Conservation (phyloP, 1,140 invertebrate genomes). For the Drosophila melanica region DNA sequence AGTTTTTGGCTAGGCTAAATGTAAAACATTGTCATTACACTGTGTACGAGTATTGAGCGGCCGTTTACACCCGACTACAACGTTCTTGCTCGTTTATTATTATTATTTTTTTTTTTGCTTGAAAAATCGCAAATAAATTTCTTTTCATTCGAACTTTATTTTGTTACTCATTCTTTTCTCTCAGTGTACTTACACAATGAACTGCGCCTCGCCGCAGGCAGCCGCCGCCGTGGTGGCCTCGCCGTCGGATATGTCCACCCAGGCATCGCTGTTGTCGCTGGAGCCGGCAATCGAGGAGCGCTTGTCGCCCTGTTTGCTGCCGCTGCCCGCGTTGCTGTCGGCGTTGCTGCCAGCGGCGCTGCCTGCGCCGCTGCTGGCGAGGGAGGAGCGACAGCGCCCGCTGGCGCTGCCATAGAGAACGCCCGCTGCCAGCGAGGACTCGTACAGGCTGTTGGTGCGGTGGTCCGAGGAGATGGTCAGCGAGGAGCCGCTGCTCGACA, state of each 20-base stretch:
- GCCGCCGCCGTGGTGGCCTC: constrained; percentile 32
- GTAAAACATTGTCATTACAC: too few relatives aligned
- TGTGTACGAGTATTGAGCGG: too few relatives aligned
- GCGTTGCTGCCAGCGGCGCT: constrained; percentile 74
- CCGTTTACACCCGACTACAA: too few relatives aligned
- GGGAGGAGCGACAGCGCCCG: constrained; percentile 58
- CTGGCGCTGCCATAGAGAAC: constrained; percentile 85
- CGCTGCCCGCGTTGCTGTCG: constrained; percentile 69
- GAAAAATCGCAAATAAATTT: too few relatives aligned
- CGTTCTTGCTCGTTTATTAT: too few relatives aligned
- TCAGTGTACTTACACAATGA: constrained; percentile 84
- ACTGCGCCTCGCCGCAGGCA: constrained; percentile 59
- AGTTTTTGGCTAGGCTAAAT: too few relatives aligned
- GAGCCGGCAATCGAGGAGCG: constrained; percentile 83
- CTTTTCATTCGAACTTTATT: too few relatives aligned
- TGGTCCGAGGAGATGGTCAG: constrained; percentile 87
- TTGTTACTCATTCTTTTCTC: neutral
- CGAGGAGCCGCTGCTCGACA: constrained; percentile 84
- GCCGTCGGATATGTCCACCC: constrained; percentile 87
- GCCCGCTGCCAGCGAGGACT: constrained; percentile 73
- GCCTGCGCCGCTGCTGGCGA: constrained; percentile 75
- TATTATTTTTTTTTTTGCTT: too few relatives aligned
- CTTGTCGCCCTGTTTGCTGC: constrained; percentile 50
- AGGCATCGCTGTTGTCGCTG: constrained; percentile 87
- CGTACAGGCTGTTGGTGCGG: constrained; percentile 88